phyloP scores from a whole-genome alignment of 2,113 vertebrate species.

The Notiomystis cincta region DNA sequence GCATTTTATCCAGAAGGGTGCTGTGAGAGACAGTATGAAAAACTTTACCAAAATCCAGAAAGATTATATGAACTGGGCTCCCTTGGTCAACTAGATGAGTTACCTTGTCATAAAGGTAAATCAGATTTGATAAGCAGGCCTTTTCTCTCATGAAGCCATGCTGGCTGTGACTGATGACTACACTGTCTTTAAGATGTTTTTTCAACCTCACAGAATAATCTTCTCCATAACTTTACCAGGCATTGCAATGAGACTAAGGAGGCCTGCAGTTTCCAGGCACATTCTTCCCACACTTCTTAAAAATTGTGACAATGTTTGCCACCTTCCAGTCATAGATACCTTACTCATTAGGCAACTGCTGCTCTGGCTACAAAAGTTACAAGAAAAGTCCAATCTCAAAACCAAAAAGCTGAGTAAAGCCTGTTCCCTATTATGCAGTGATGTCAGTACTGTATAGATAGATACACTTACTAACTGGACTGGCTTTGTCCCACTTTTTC shows the following conservation, averaged over 20 bases:
- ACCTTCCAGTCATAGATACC: not conserved
- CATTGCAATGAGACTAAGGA: not conserved
- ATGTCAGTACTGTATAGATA: not conserved
- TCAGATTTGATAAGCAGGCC: not conserved
- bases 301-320: not conserved
- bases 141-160: not conserved
- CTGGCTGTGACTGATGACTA: not conserved
- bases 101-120: not conserved
- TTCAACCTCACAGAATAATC: not conserved
- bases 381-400: not conserved
- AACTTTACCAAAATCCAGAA: not conserved
- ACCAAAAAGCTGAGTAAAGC: not conserved
- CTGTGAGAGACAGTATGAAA: not conserved
- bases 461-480: not conserved
- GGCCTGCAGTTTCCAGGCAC: not conserved
- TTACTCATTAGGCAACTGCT: not conserved
- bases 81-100: not conserved
- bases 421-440: not conserved
- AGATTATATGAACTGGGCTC: not conserved
- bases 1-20: not conserved
- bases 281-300: not conserved
- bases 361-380: not conserved
- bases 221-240: not conserved
- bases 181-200: not conserved
- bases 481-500: not conserved